phyloP scores from a whole-genome alignment of 2,113 vertebrate species.

The Mesitornis unicolor region DNA sequence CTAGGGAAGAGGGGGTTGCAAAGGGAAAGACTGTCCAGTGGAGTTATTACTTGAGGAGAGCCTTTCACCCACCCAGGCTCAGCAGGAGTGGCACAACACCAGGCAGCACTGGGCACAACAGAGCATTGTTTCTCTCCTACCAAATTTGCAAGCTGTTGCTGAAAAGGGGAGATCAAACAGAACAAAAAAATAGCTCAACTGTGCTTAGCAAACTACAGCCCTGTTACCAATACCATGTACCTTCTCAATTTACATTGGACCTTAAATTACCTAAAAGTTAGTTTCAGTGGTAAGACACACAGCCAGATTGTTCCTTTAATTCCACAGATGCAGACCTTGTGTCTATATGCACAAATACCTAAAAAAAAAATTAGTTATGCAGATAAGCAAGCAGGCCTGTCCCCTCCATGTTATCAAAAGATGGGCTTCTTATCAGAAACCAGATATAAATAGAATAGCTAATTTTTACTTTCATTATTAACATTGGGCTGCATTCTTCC shows the following conservation, averaged over 20 bases:
- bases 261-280: neutral
- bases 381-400: neutral
- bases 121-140: neutral
- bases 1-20: neutral
- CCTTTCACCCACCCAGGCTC: neutral
- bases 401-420: neutral
- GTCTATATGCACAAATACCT: neutral
- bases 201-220: neutral
- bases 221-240: neutral
- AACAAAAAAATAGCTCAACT: neutral
- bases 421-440: neutral
- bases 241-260: neutral
- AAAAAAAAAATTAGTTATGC: neutral
- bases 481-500: neutral
- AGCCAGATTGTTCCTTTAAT: neutral
- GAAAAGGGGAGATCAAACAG: neutral
- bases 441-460: neutral
- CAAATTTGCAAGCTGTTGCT: neutral
- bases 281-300: neutral
- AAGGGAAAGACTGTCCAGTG: neutral
- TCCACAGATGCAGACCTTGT: neutral
- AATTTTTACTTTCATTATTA: neutral
- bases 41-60: neutral
- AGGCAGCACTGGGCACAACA: too few relatives aligned
- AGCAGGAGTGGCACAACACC: rapidly evolving